Evolutionary conservation across 2,797 vertebrate genomes (phyloP), one percentile per base, ranked within the genome.

Genomic region (Syngnathus rostellatus): DNA sequence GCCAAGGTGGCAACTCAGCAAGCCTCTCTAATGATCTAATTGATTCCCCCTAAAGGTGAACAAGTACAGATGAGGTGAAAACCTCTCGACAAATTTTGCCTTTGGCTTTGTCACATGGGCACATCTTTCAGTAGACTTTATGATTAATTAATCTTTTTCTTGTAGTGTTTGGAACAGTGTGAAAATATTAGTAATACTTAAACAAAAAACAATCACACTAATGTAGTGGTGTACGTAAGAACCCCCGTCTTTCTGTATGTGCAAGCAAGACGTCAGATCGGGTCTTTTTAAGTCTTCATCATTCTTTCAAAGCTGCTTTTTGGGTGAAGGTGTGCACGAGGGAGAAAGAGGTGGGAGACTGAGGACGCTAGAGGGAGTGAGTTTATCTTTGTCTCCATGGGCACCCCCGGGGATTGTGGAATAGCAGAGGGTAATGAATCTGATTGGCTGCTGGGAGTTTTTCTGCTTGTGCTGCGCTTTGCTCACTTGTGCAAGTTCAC

Each of bases 361-460:
- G 79, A 84, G 85, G 85, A 90, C 88, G 83, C 86, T 77, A 77
- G 81, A 72, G 84, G 85, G 71, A 81, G 76, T 80, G 87, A 84
- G 88, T 91, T 90, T 90, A 89, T 92, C 90, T 90, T 88, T 91
- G 89, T 91, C 90, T 91, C 80, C 81, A 75, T 79, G 68, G 76
- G 81, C 80, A 74, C 82, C 76, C 79, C 76, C 68, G 37, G 86
- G 86, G 82, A 85, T 86, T 86, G 83, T 87, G 80, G 85, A 79
- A 86, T 84, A 75, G 82, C 85, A 75, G 86, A 89, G 89, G 89
- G 90, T 91, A 91, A 90, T 91, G 88, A 90, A 87, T 89, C 81
- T 84, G 84, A 84, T 91, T 89, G 85, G 87, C 75, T 87, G 83
- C 76, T 88, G 76, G 81, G 83, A 82, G 81, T 83, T 90, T 91